phyloP scores from a whole-genome alignment of 2,888 invertebrate species.

The Myopa testacea region DNA sequence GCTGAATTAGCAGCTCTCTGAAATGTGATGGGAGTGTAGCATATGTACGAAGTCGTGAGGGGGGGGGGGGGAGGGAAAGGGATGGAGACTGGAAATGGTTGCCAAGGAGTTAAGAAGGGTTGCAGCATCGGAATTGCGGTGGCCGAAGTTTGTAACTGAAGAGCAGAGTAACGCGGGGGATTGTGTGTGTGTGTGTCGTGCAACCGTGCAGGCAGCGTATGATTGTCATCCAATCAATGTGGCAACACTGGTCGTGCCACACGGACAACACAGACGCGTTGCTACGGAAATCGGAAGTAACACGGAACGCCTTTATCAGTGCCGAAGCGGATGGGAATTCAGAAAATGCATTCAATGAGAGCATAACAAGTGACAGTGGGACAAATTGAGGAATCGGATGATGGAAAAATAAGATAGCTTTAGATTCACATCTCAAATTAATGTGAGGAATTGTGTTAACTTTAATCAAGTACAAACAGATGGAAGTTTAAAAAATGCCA shows the following conservation, averaged over 20 bases:
- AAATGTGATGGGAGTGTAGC: neutral
- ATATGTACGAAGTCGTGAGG: neutral
- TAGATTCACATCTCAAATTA: too few species aligned
- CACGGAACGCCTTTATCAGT: slow-evolving; percentile 15
- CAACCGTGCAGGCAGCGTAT: neutral
- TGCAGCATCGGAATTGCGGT: slow-evolving; percentile 1
- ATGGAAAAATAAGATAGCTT: too few species aligned
- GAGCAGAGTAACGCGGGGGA: neutral
- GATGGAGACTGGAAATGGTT: neutral
- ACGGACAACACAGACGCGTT: neutral
- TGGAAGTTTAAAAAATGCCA: neutral
- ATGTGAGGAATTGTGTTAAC: too few species aligned
- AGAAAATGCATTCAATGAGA: neutral
- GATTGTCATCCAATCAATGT: slow-evolving; percentile 9
- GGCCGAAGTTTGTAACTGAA: slow-evolving; percentile 28
- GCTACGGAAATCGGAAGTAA: slow-evolving; percentile 30
- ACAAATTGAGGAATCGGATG: neutral
- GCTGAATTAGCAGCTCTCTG: slow-evolving; percentile 1
- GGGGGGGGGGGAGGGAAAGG: neutral
- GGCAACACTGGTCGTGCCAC: slow-evolving; percentile 7
- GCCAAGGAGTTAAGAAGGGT: neutral
- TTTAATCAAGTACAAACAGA: neutral
- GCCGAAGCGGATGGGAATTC: slow-evolving; percentile 2
- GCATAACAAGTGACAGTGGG: neutral
- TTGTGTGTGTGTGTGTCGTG: neutral